Conservation (phyloP, 53 echinoderm and acorn worm species). For the Stichopus horrens region DNA sequence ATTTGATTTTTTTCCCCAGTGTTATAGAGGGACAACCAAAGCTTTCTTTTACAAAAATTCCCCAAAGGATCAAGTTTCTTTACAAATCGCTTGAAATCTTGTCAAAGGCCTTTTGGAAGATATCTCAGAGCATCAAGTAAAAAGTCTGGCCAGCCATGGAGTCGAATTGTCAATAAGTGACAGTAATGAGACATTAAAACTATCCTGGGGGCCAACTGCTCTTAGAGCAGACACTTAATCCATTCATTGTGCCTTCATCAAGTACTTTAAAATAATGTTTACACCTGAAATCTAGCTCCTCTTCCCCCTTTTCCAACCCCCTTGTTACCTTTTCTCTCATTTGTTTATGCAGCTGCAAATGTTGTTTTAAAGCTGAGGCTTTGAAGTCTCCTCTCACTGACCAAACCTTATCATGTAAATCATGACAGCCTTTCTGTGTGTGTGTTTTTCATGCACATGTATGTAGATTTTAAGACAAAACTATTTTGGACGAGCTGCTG, state of each 20-base stretch:
- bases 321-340: background rate
- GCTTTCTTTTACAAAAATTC: background rate
- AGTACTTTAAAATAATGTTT: conserved; percentile 22
- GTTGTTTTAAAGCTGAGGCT: background rate
- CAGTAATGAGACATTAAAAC: conserved; percentile 35
- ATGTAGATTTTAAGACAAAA: background rate
- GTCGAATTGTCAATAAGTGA: conserved; percentile 1
- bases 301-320: background rate
- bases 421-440: background rate
- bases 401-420: background rate
- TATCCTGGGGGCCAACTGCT: conserved; percentile 5
- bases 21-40: no score
- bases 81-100: conserved; percentile 14
- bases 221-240: conserved; percentile 14
- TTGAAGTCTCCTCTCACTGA: background rate
- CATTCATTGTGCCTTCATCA: background rate
- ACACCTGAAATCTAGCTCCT: background rate
- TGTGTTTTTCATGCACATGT: background rate
- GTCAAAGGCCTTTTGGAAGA: background rate
- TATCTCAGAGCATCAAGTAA: background rate
- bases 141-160: background rate
- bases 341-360: conserved; percentile 17
- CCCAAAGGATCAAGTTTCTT: background rate
- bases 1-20: no score
- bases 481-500: no score